Evolutionary conservation across 2,888 invertebrate species (phyloP), one percentile per base, ranked within the genome.

Genomic region (Drosophila mayaguana): DNA sequence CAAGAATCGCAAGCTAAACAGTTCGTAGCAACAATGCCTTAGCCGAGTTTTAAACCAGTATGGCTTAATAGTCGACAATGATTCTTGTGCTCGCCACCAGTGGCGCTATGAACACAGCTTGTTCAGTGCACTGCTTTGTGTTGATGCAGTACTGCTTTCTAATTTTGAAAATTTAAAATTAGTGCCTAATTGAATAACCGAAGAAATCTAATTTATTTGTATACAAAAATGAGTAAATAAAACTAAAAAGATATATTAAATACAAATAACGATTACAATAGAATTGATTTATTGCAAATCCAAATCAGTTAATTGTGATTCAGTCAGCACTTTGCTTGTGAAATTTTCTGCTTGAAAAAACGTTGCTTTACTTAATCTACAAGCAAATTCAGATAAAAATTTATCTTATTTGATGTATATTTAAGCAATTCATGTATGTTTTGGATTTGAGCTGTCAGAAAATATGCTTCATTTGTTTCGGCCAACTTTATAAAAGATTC

Each of bases 401-500:
- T 32, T 32, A 50, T 18, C 7, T 2, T 2, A 18, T 32, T 32
- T n/a, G 28, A 28, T 7, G 3, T 18, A 32, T 32, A 34, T 34
- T 20, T 8, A 16, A 16, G 16, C 16, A 14, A 51, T 34, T 34
- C 18, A 34, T 1, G 20, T 8, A 46, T n/a, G 18, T 18, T 18
- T 32, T 32, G 2, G 12, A 12, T 6, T 1, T 32, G 12, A 18
- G 28, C 32, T 50, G 48, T 18, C 48, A 32, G 22, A 51, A 61
- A 53, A n/a, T 12, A 22, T 62, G 25, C 16, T 53, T 20, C 20
- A 61, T 40, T 46, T 53, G 22, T 25, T 34, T 48, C 25, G 7
- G 42, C 18, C 20, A 51, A 46, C 32, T 20, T 32, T 40, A 56
- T 57, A 34, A 56, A 64, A 32, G 12, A 63, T 48, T 32, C 22